Conservation (phyloP, 2,113 vertebrate species). For the Notiomystis cincta region DNA sequence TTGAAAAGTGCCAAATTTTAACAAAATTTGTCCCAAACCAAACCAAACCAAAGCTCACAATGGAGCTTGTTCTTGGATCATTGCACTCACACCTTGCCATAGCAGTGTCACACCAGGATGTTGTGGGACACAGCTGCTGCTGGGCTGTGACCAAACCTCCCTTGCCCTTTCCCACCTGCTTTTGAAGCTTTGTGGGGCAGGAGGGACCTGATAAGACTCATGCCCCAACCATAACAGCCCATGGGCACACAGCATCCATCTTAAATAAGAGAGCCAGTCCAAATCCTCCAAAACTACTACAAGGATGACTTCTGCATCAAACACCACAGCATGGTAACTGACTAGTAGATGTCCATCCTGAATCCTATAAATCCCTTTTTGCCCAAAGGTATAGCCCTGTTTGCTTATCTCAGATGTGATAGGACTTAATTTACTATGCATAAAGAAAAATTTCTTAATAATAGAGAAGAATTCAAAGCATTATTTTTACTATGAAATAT, state of each 20-base stretch:
- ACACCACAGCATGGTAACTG: not conserved
- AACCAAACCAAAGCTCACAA: not conserved
- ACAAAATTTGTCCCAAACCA: not conserved
- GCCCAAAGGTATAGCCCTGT: not conserved
- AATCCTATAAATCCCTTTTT: not conserved
- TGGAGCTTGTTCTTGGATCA: not conserved
- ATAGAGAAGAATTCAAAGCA: not conserved
- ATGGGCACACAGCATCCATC: not conserved
- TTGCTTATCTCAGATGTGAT: not conserved
- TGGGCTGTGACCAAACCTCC: not conserved
- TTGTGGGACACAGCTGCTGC: not conserved
- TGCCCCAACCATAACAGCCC: not conserved
- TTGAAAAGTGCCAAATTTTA: not conserved
- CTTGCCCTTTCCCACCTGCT: not conserved
- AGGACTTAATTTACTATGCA: not conserved
- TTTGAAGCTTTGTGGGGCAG: not conserved
- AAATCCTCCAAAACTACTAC: not conserved
- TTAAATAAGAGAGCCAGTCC: not conserved
- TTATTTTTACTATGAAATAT: not conserved
- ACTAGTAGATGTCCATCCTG: not conserved
- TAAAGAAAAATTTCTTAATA: not conserved
- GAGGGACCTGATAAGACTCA: accelerated
- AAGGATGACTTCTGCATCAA: not conserved
- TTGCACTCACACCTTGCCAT: not conserved
- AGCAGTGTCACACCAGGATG: not conserved